Conservation (phyloP, 2,888 invertebrate species). For the Pyralis farinalis region DNA sequence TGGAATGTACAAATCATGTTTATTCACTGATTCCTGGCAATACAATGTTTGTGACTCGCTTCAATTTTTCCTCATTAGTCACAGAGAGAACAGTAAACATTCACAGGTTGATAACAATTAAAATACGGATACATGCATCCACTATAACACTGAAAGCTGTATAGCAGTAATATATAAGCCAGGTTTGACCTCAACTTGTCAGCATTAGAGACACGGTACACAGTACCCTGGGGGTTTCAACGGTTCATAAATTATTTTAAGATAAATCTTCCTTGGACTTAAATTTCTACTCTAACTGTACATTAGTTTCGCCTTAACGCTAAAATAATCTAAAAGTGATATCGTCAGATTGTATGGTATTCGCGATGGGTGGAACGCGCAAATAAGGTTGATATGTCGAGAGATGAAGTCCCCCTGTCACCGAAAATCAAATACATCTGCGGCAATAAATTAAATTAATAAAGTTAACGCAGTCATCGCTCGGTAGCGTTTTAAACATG, state of each 20-base stretch:
- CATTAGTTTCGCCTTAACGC: slow-evolving; percentile 82
- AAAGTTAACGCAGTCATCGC: slow-evolving; percentile 58
- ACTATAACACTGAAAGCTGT: slow-evolving; percentile 72
- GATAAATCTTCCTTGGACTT: slow-evolving; percentile 77
- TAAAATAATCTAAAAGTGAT: slow-evolving; percentile 81
- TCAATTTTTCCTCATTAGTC: slow-evolving; percentile 45
- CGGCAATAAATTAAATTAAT: slow-evolving; percentile 58
- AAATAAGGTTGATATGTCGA: slow-evolving; percentile 71
- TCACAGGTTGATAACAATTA: slow-evolving; percentile 43
- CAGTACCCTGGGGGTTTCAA: slow-evolving; percentile 66
- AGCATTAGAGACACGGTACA: slow-evolving; percentile 60
- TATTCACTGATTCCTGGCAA: slow-evolving; percentile 84
- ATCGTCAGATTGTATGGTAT: slow-evolving; percentile 67
- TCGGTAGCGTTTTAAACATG: slow-evolving; percentile 64
- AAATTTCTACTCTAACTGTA: slow-evolving; percentile 82
- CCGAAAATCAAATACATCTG: slow-evolving; percentile 52
- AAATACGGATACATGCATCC: slow-evolving; percentile 56
- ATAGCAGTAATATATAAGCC: slow-evolving; percentile 60
- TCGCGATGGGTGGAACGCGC: slow-evolving; percentile 63
- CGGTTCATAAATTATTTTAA: slow-evolving; percentile 72
- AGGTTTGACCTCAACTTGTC: slow-evolving; percentile 63
- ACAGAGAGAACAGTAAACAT: slow-evolving; percentile 41
- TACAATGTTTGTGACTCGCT: slow-evolving; percentile 74
- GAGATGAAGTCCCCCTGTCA: slow-evolving; percentile 58
- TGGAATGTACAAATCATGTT: slow-evolving; percentile 91